phyloP scores from a whole-genome alignment of 2,797 vertebrate species.

The Mycteria americana region DNA sequence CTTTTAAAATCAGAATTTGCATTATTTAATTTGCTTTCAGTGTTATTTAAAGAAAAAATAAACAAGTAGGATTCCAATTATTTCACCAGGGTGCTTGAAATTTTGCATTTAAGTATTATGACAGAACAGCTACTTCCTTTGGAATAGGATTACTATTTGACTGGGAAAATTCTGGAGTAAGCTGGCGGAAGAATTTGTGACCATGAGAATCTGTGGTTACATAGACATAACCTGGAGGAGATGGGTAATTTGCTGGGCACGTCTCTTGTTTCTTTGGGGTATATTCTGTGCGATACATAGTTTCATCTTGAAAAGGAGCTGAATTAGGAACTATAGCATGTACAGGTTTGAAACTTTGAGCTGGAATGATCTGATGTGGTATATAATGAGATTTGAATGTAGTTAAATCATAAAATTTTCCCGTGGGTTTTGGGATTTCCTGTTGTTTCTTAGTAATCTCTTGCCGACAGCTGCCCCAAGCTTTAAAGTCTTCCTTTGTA shows the following conservation, averaged over 20 bases:
- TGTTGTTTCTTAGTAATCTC: constrained; percentile 68
- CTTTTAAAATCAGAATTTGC: background rate
- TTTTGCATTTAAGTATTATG: constrained; percentile 22
- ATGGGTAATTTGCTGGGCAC: constrained; percentile 77
- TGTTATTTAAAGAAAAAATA: background rate
- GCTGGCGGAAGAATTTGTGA: constrained; percentile 80
- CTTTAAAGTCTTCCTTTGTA: constrained; percentile 80
- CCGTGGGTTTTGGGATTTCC: constrained; percentile 71
- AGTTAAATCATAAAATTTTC: constrained; percentile 80
- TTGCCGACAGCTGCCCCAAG: constrained; percentile 70
- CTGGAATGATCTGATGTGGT: constrained; percentile 71
- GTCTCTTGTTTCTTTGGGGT: constrained; percentile 72
- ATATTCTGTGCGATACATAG: constrained; percentile 78
- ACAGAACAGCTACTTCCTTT: constrained; percentile 66
- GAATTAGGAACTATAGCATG: background rate
- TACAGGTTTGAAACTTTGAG: constrained; percentile 76
- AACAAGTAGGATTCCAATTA: background rate
- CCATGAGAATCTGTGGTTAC: constrained; percentile 75
- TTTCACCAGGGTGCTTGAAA: background rate
- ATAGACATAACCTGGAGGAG: constrained; percentile 78
- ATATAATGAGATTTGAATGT: constrained; percentile 82
- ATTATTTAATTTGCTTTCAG: background rate
- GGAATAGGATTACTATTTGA: constrained; percentile 15
- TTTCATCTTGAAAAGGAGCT: constrained; percentile 72
- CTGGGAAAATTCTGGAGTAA: constrained; percentile 19